Evolutionary conservation across 2,888 invertebrate genomes (phyloP).

Genomic region (Platerodrilus igneus): DNA sequence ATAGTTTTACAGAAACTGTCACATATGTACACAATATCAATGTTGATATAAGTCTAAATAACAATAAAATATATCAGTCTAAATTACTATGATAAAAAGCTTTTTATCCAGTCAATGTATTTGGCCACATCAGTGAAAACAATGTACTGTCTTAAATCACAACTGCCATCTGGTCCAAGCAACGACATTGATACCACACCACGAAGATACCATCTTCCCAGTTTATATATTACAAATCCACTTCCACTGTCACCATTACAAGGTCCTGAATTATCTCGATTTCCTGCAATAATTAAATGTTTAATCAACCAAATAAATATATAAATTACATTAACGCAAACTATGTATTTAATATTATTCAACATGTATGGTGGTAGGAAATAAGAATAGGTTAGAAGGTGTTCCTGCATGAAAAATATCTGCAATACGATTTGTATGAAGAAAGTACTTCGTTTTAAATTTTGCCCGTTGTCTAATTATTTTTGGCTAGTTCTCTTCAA

Average conservation of each 20-base stretch:
- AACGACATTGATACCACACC: conserved; percentile 27
- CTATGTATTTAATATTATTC: no score
- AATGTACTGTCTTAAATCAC: conserved; percentile 24
- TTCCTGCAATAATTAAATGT: conserved; percentile 15
- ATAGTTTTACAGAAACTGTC: no score
- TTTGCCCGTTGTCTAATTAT: no score
- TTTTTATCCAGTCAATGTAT: conserved; percentile 21
- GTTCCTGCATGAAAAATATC: no score
- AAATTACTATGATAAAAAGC: no score
- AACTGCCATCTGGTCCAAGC: conserved; percentile 14
- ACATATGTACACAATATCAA: no score
- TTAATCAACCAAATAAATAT: not conserved
- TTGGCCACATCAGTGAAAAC: conserved; percentile 26
- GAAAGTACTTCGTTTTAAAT: no score
- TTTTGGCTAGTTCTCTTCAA: no score
- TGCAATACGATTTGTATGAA: no score
- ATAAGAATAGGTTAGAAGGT: not conserved
- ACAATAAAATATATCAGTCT: no score
- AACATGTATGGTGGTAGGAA: no score
- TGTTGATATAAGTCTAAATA: no score
- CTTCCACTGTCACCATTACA: conserved; percentile 29
- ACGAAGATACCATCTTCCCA: conserved; percentile 24
- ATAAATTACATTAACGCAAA: not conserved
- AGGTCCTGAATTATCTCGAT: conserved; percentile 21
- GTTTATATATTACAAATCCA: conserved; percentile 19